These are phyloP conservation scores for Callimorpha dominula DNA, from an alignment of 2,888 invertebrate species.

Conservation along the genomic window DNA sequence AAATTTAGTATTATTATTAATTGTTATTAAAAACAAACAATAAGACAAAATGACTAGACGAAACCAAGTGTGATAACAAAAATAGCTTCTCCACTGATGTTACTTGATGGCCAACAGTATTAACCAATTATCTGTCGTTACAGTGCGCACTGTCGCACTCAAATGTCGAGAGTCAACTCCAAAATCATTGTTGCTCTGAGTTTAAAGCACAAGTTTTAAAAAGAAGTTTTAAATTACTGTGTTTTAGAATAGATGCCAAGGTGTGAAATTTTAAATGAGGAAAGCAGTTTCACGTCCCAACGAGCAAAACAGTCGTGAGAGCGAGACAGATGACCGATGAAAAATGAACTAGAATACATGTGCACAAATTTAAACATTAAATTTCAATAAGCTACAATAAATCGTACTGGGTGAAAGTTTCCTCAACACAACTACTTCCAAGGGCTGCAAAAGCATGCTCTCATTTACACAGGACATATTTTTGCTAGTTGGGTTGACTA, in stretches of 20 bases:
- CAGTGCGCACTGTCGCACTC: background rate
- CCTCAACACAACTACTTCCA: background rate
- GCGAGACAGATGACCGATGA: background rate
- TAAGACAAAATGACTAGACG: too few relatives aligned
- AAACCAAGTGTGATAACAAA: too few relatives aligned
- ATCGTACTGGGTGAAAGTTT: background rate
- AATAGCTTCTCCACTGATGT: too few relatives aligned
- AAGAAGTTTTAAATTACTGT: background rate
- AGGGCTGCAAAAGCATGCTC: background rate
- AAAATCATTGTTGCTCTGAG: background rate
- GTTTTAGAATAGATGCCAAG: background rate
- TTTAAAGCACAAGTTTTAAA: background rate
- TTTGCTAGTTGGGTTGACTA: slow-evolving; percentile 6
- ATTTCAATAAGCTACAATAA: background rate
- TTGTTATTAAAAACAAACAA: background rate
- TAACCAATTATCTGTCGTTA: background rate
- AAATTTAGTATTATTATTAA: background rate
- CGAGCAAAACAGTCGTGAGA: background rate
- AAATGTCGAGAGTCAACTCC: background rate
- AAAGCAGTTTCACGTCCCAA: slow-evolving; percentile 2
- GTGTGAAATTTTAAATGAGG: background rate
- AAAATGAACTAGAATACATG: background rate
- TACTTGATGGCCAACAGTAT: too few relatives aligned
- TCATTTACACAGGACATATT: background rate
- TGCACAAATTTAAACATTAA: background rate